These are phyloP conservation scores for Okamejei kenojei DNA, from an alignment of 2,797 vertebrate genomes.

Conservation along the genomic window DNA sequence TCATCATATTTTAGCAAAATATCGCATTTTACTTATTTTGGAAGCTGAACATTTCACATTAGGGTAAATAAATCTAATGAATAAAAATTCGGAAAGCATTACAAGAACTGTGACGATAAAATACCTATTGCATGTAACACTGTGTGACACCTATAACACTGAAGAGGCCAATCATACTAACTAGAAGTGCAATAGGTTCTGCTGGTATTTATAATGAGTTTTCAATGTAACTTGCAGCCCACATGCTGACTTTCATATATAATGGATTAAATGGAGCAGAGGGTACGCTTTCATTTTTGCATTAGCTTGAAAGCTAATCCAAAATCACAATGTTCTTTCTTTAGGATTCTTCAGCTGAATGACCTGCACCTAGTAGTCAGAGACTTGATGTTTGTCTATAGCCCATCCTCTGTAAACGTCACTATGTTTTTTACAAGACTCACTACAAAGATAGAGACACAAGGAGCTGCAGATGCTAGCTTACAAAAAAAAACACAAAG, in stretches of 20 bases:
- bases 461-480: too few relatives aligned
- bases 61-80: not conserved
- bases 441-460: too few relatives aligned
- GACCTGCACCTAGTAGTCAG: not conserved
- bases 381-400: not conserved
- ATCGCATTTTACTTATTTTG: not conserved
- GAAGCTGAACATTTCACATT: not conserved
- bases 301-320: not conserved
- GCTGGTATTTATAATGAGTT: not conserved
- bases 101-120: not conserved
- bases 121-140: not conserved
- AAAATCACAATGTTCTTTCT: not conserved
- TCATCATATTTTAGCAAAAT: not conserved
- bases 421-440: too few relatives aligned
- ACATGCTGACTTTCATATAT: not conserved
- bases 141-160: not conserved
- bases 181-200: not conserved
- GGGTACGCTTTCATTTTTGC: not conserved
- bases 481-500: too few relatives aligned
- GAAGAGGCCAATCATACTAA: not conserved
- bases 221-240: not conserved
- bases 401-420: not conserved
- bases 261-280: not conserved
- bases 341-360: not conserved
- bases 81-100: conserved; percentile 5